Evolutionary conservation across 2,797 vertebrate genomes (phyloP).

Genomic region (Sardinella longiceps): DNA sequence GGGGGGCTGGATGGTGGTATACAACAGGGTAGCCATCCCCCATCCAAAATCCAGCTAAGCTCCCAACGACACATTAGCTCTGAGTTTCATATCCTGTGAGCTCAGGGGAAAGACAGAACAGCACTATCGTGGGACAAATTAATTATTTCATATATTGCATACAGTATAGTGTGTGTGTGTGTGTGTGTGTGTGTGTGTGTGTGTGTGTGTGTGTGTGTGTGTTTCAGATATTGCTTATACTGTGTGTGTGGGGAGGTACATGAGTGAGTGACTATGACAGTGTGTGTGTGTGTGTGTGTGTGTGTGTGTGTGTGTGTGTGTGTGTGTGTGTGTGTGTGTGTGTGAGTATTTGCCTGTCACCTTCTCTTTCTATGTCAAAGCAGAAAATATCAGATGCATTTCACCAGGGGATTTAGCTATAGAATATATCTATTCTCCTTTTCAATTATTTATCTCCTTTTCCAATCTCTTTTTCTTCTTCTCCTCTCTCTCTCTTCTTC

Average conservation of each 20-base stretch:
- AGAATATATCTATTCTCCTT: slow-evolving; percentile 66
- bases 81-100: neutral
- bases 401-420: slow-evolving; percentile 57
- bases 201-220: neutral
- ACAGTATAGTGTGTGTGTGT: neutral
- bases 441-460: slow-evolving; percentile 60
- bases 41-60: neutral
- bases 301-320: neutral
- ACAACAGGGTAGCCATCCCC: neutral
- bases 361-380: slow-evolving; percentile 39
- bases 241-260: neutral
- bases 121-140: neutral
- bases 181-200: slow-evolving; percentile 7
- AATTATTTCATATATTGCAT: slow-evolving; percentile 7
- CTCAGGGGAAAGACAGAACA: neutral
- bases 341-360: neutral
- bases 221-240: neutral
- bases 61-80: neutral
- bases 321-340: neutral
- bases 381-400: slow-evolving; percentile 58
- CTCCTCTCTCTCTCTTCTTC: slow-evolving; percentile 54
- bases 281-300: slow-evolving; percentile 9
- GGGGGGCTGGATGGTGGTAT: slow-evolving; percentile 30
- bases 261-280: neutral
- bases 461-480: slow-evolving; percentile 50